Percentiles rank a stretch among this genome's conserved stretches.
Evolutionary conservation across 35 echinoderm and acorn worm genomes (phyloP).

Genomic region (Anneissia japonica): DNA sequence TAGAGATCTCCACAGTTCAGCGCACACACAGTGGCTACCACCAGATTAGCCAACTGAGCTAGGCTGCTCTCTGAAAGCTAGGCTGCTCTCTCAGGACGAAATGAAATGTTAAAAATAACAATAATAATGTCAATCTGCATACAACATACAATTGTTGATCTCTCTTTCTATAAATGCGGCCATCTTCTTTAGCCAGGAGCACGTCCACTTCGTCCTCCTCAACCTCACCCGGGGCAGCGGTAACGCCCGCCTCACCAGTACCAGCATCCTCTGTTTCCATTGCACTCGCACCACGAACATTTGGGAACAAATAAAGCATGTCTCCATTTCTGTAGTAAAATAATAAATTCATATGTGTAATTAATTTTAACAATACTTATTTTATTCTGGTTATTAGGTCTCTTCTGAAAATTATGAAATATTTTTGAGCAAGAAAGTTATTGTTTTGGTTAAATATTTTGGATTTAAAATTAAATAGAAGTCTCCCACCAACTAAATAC

Average conservation of each 20-base stretch:
- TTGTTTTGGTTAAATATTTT: no score
- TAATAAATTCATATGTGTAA: neutral
- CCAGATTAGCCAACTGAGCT: no score
- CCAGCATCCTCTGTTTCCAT: neutral
- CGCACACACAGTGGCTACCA: no score
- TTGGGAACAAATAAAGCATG: constrained; percentile 69
- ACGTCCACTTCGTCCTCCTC: constrained; percentile 85
- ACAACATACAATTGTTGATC: constrained; percentile 86
- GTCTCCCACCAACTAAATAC: no score
- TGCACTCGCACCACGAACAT: neutral
- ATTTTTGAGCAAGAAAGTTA: no score
- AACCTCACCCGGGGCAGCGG: neutral
- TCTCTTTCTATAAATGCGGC: constrained; percentile 79
- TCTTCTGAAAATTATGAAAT: no score
- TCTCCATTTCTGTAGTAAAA: constrained; percentile 77
- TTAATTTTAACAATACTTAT: no score
- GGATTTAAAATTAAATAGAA: no score
- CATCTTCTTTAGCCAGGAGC: constrained; percentile 72
- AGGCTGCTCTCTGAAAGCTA: no score
- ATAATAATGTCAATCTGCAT: neutral
- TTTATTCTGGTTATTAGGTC: no score
- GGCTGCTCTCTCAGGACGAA: neutral
- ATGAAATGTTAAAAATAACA: neutral
- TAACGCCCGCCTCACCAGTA: neutral
- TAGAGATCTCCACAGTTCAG: no score